Evolutionary conservation across 2,113 vertebrate genomes (phyloP), one percentile per base, ranked within the genome.

Genomic region (Polypterus bichir): DNA sequence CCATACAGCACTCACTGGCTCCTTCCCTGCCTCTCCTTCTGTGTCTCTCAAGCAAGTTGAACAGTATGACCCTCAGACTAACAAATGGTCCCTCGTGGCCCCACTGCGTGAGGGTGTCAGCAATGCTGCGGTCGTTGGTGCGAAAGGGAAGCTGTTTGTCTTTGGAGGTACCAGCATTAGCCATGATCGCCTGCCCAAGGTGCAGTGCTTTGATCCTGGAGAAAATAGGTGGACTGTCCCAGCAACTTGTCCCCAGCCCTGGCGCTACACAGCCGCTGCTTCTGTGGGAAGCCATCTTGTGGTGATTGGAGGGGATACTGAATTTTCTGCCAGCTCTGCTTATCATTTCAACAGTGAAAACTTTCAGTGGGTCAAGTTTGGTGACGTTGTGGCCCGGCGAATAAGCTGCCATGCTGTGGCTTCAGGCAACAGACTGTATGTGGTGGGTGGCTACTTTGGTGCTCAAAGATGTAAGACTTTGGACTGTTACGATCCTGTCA

Each of bases 311-410:
- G 88, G 88, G 0, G 88, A 91, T 68, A 91, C 88, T 0, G 88
- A 91, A 55, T 89, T 89, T 73, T 89, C 88, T 0, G 88, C 88
- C n/a, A 88, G 85, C 74, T 88, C 88, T 0, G 88, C 88, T 0
- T 89, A 89, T 71, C 76, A 86, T 44, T 91, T 91, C 76, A 88
- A 88, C 78, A 89, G 86, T 6, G 88, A 90, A 74, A 91, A 88
- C 2, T 88, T 77, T 63, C 89, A 91, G 83, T 91, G 89, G 89
- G 84, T 85, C 3, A 87, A 86, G 74, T 89, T 91, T 27, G 83
- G 85, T 0, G 88, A 89, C 1, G 85, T 91, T 60, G 84, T 82
- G 0, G 84, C 87, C 46, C 84, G 81, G 48, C 71, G 88, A 62
- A 88, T 91, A 72, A 90, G 89, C 79, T 91, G 89, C 67, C 86